Evolutionary conservation across 2,113 vertebrate genomes (phyloP).

Genomic region (Myotis davidii): DNA sequence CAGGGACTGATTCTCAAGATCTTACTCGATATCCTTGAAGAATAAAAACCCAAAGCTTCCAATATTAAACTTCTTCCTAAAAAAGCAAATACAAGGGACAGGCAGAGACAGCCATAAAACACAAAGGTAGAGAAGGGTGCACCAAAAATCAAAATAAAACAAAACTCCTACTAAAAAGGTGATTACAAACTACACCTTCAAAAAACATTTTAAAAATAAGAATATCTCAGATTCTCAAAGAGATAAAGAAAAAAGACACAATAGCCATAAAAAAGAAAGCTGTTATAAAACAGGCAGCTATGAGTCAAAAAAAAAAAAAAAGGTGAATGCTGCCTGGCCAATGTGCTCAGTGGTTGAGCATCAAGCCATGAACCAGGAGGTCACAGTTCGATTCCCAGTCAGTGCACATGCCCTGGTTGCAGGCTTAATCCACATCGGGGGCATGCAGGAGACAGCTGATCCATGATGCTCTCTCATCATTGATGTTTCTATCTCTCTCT

Average conservation of each 20-base stretch:
- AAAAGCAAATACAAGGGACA: not conserved
- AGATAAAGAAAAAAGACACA: not conserved
- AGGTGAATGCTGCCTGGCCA: not conserved
- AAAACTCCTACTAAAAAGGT: not conserved
- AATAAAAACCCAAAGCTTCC: not conserved
- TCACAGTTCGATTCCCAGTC: too few species aligned
- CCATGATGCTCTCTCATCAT: too few species aligned
- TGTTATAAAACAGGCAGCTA: not conserved
- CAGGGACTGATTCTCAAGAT: not conserved
- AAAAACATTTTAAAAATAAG: not conserved
- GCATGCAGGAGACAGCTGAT: too few species aligned
- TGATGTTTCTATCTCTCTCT: too few species aligned
- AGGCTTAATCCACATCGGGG: too few species aligned
- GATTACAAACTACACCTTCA: not conserved
- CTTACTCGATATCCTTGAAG: not conserved
- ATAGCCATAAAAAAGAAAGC: not conserved
- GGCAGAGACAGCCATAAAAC: not conserved
- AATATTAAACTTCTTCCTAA: not conserved
- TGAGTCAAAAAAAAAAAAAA: not conserved
- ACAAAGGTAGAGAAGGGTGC: not conserved
- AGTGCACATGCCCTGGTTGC: too few species aligned
- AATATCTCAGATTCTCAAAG: not conserved
- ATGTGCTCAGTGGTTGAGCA: too few species aligned
- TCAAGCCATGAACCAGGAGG: too few species aligned
- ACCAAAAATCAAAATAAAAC: not conserved